Conservation (phyloP, 2,888 invertebrate genomes). For the Blastobasis lacticolella region DNA sequence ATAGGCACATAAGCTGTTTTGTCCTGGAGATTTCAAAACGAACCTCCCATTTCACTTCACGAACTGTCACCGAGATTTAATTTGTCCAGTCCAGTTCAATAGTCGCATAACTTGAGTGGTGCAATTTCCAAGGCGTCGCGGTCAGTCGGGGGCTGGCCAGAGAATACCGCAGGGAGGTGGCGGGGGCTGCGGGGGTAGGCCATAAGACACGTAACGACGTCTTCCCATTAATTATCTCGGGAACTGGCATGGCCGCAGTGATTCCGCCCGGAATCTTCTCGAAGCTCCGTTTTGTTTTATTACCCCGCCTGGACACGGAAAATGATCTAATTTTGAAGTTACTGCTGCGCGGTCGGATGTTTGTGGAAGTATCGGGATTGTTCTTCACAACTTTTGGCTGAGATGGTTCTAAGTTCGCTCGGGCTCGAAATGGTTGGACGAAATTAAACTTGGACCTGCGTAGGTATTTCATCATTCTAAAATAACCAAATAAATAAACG, state of each 20-base stretch:
- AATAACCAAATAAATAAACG: too few species aligned
- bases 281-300: neutral
- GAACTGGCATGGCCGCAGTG: constrained; percentile 20
- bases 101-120: neutral
- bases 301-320: neutral
- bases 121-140: constrained; percentile 1
- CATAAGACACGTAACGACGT: constrained; percentile 31
- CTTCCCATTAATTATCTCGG: constrained; percentile 47
- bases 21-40: too few species aligned
- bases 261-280: constrained; percentile 18
- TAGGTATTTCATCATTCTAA: too few species aligned
- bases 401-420: too few species aligned
- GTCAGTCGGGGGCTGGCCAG: constrained; percentile 1
- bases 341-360: neutral
- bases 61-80: too few species aligned
- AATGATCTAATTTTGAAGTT: neutral
- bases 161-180: neutral
- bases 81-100: neutral
- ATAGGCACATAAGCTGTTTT: too few species aligned
- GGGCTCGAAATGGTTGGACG: too few species aligned
- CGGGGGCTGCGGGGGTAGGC: constrained; percentile 6
- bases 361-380: too few species aligned
- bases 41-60: too few species aligned
- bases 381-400: too few species aligned
- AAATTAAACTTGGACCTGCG: too few species aligned